Base-by-base conservation (phyloP, 2,113 vertebrate species). In the Henicopernis longicauda region DNA sequence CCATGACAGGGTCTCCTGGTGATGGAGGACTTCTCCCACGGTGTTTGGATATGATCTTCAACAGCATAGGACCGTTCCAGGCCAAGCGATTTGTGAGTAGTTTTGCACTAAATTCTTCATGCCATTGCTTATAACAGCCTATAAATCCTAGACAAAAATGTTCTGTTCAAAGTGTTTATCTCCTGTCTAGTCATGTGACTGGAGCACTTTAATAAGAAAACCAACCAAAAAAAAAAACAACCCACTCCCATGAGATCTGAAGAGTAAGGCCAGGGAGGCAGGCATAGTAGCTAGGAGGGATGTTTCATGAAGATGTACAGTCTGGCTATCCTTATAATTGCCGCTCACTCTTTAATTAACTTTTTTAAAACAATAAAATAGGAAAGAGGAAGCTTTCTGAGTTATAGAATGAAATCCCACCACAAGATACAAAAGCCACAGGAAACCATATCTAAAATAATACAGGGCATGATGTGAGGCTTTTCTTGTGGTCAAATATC, bases 1-100 rank as follows among this genome's bases (percentile, higher is more conserved):
- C 99, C 20, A 99, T 99, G 99, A 99, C 99, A 1, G 99, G 99
- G 3, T 99, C 99, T 23, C 98, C 99, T 1, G 99, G 99, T 4
- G 98, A 98, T 3, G 99, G 99, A 54, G 99, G 99, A 6, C 98
- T 99, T 38, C 98, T 99, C 58, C 99, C 99, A 5, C 99, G 99
- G 4, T 99, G 99, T 45, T 96, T 99, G 29, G 98, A 99, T 96
- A 99, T 99, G 99, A 99, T 99, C 82, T 99, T 99, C 88, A 99
- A 99, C 97, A 99, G 99, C 88, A 98, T 99, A 21, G 98, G 98
- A 16, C 97, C 98, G 0, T 99, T 98, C 95, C 99, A 99, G 98
- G 99, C 99, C 74, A 99, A 99, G 94, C 97, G 99, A 98, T 99
- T 98, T 44, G 99, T 99, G 98, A 98, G 97, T 98, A 34, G 3